phyloP scores from a whole-genome alignment of 2,113 vertebrate species.

The Delphinapterus leucas region DNA sequence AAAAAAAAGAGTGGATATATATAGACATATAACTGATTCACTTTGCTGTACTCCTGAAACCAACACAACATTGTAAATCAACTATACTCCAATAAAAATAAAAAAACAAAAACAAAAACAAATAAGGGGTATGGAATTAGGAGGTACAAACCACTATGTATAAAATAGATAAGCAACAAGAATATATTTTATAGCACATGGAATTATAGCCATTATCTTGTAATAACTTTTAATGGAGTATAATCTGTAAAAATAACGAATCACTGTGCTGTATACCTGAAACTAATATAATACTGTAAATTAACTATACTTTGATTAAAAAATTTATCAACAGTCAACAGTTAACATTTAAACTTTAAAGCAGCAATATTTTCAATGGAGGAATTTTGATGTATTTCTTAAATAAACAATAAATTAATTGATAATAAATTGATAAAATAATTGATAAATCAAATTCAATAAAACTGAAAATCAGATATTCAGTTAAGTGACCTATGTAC shows the following conservation, averaged over 20 bases:
- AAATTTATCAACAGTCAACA: background rate
- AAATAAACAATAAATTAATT: background rate
- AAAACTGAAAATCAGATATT: background rate
- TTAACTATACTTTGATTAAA: background rate
- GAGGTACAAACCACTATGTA: background rate
- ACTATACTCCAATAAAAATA: background rate
- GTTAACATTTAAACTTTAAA: constrained; percentile 6
- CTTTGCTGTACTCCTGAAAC: background rate
- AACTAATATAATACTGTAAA: background rate
- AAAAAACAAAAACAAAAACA: background rate
- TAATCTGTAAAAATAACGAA: too few relatives aligned
- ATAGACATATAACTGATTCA: background rate
- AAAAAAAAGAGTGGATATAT: background rate
- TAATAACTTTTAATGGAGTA: too few relatives aligned
- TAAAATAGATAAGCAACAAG: background rate
- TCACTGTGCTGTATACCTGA: too few relatives aligned
- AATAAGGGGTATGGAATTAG: background rate
- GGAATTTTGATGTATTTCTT: background rate
- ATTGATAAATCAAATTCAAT: background rate
- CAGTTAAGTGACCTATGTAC: background rate
- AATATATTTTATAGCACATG: background rate
- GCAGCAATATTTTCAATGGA: background rate
- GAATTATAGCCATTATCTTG: too few relatives aligned
- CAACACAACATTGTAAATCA: background rate
- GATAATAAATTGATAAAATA: background rate